These are phyloP conservation scores for Drosophila fulvimacula DNA, from an alignment of 2,888 invertebrate species.

Conservation along the genomic window DNA sequence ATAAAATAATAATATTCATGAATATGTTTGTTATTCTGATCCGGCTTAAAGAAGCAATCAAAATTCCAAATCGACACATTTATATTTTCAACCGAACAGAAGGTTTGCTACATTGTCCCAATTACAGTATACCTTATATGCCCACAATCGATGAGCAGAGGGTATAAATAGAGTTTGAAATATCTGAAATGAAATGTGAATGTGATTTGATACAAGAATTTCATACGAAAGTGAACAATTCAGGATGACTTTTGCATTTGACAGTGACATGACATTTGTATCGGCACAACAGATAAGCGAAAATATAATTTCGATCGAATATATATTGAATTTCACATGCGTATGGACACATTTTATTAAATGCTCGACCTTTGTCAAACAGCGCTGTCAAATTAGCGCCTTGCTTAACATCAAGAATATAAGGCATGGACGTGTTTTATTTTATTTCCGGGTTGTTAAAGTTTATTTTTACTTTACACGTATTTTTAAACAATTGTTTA, in stretches of 20 bases:
- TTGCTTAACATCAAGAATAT: constrained; percentile 4
- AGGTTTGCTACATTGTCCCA: background rate
- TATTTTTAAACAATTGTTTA: too few species aligned
- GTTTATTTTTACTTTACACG: too few species aligned
- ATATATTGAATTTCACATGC: constrained; percentile 26
- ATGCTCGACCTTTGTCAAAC: constrained; percentile 28
- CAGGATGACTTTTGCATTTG: constrained; percentile 29
- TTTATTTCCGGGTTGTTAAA: background rate
- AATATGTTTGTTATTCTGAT: background rate
- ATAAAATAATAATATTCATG: too few species aligned
- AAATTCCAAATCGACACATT: background rate
- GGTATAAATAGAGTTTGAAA: constrained; percentile 10
- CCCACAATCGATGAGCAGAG: background rate
- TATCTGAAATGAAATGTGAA: constrained; percentile 20
- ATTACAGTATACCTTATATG: background rate
- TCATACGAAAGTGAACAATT: constrained; percentile 9
- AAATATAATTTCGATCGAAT: constrained; percentile 24
- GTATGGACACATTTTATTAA: constrained; percentile 13
- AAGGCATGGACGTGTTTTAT: background rate
- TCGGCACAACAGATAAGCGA: background rate
- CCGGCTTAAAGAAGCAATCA: background rate
- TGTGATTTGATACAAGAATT: constrained; percentile 17
- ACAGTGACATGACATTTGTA: constrained; percentile 48
- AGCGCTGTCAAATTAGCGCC: constrained; percentile 21
- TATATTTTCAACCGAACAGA: background rate